Conservation (phyloP, 2,113 vertebrate species). For the Drymodes brunneopygia region DNA sequence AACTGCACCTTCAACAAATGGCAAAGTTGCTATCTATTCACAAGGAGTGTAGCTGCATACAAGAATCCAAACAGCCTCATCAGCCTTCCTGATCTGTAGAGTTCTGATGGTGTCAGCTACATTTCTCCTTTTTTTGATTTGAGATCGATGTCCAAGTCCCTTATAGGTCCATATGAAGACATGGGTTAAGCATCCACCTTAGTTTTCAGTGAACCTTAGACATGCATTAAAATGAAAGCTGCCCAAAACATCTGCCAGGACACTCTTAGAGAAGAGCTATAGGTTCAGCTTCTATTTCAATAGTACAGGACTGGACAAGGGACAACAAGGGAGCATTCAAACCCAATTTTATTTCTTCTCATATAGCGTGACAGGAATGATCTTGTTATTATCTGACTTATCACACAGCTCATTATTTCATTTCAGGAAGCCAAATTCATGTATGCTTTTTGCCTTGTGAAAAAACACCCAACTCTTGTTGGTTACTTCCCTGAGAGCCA, state of each 20-base stretch:
- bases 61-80: not conserved
- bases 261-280: not conserved
- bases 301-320: not conserved
- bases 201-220: not conserved
- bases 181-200: not conserved
- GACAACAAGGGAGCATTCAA: not conserved
- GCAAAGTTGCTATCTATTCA: not conserved
- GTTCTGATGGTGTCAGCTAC: not conserved
- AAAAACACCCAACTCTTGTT: not conserved
- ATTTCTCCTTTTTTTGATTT: not conserved
- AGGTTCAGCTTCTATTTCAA: not conserved
- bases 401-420: not conserved
- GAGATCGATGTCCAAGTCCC: not conserved
- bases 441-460: not conserved
- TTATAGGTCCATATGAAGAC: not conserved
- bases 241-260: not conserved
- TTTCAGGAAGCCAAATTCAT: not conserved
- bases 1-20: not conserved
- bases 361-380: not conserved
- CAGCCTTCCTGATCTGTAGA: not conserved
- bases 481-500: not conserved
- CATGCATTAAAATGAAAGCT: not conserved
- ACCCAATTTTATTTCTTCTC: not conserved
- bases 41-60: fast-evolving
- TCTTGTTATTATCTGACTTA: not conserved